Conservation (phyloP, 2,113 vertebrate genomes). For the Nycticryphes semicollaris region DNA sequence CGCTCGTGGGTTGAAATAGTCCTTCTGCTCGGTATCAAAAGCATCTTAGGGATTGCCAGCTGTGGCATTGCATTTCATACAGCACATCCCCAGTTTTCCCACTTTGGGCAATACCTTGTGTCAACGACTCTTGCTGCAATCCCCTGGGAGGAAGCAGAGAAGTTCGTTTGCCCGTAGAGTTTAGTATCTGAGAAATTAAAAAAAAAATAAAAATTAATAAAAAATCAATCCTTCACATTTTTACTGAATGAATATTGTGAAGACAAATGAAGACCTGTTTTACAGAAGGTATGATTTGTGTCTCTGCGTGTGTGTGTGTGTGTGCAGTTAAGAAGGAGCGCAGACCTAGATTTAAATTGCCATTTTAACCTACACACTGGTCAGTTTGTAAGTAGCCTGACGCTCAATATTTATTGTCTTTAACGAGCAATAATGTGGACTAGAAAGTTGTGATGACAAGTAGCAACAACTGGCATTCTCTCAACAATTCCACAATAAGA, state of each 20-base stretch:
- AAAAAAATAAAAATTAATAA: background rate
- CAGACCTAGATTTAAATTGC: background rate
- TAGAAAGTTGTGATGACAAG: conserved; percentile 63
- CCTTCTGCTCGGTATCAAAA: background rate
- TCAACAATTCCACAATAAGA: conserved; percentile 75
- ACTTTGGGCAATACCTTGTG: background rate
- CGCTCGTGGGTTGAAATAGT: accelerated
- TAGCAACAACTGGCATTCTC: conserved; percentile 68
- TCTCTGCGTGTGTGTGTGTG: accelerated
- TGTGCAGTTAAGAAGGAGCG: background rate
- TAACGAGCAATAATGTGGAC: conserved; percentile 46
- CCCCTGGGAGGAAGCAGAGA: background rate
- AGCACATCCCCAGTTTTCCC: background rate
- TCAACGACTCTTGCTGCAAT: background rate
- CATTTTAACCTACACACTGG: background rate
- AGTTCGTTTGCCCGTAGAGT: background rate
- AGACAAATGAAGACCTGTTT: background rate
- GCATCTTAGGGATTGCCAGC: background rate
- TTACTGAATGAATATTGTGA: background rate
- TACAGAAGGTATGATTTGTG: background rate
- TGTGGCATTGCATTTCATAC: conserved; percentile 1
- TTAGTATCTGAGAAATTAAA: background rate
- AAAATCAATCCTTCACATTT: background rate
- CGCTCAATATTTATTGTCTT: conserved; percentile 43
- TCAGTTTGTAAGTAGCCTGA: background rate